A percentile compares a stretch with the other conserved stretches of the same genome.
phyloP scores from a whole-genome alignment of 2,797 vertebrate genomes.

The Telmatherina bonti region DNA sequence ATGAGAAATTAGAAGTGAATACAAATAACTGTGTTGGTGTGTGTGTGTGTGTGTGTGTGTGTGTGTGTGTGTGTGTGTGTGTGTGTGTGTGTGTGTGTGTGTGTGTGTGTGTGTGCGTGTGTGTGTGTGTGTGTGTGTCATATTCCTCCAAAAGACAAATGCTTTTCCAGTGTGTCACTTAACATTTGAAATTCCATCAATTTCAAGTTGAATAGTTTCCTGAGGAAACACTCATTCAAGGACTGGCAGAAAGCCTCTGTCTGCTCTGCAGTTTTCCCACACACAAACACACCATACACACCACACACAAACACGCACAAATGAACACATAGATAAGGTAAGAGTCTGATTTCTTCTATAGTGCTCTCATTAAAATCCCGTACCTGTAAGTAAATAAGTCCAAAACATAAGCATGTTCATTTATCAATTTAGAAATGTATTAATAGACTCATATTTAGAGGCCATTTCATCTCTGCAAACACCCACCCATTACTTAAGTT shows the following conservation, averaged over 20 bases:
- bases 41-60: not conserved
- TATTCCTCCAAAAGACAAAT: constrained; percentile 57
- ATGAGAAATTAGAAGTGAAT: constrained; percentile 16
- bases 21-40: constrained; percentile 4
- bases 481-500: not conserved
- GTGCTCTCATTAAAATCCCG: not conserved
- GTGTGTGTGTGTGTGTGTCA: constrained; percentile 32
- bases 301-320: not conserved
- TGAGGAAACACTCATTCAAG: constrained; percentile 74
- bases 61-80: not conserved
- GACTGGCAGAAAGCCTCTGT: constrained; percentile 53
- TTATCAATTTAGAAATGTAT: not conserved
- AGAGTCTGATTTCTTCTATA: not conserved
- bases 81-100: constrained; percentile 14
- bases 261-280: constrained; percentile 51
- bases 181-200: constrained; percentile 68
- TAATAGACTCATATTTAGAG: not conserved
- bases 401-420: not conserved
- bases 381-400: not conserved
- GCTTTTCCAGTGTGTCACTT: constrained; percentile 64
- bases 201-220: constrained; percentile 77
- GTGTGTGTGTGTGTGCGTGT: not conserved
- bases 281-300: not conserved
- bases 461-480: not conserved
- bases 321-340: too few relatives aligned